A percentile compares a stretch with the other conserved stretches of the same genome.
phyloP scores from a whole-genome alignment of 2,113 vertebrate genomes.

The Lagopus muta region DNA sequence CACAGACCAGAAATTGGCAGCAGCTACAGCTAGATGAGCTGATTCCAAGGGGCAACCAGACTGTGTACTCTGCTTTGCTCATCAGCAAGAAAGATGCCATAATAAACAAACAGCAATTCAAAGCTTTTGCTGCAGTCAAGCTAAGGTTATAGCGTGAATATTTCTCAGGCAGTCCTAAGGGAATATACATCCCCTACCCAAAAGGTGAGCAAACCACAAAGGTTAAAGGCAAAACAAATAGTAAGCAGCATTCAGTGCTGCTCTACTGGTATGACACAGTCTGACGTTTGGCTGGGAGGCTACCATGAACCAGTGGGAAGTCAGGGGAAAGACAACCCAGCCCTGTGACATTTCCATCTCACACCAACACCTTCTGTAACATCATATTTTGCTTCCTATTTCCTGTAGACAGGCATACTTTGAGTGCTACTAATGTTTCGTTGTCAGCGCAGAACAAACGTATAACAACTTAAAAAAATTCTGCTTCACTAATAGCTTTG shows the following conservation, averaged over 20 bases:
- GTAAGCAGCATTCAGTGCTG: accelerated
- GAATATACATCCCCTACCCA: not conserved
- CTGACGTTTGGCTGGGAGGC: not conserved
- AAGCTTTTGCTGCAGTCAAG: not conserved
- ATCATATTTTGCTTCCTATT: not conserved
- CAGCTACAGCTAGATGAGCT: not conserved
- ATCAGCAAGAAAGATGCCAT: not conserved
- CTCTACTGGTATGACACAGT: not conserved
- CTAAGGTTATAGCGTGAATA: not conserved
- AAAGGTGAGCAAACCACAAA: not conserved
- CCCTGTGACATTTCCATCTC: not conserved
- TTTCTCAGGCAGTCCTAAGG: not conserved
- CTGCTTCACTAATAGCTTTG: not conserved
- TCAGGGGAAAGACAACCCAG: not conserved
- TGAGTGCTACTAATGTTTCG: not conserved
- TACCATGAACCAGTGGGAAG: not conserved
- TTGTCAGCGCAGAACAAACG: not conserved
- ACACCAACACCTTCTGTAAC: not conserved
- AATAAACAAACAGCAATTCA: not conserved
- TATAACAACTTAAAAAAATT: not conserved
- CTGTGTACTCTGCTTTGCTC: not conserved
- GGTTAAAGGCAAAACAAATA: not conserved
- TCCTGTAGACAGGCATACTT: not conserved
- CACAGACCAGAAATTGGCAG: not conserved
- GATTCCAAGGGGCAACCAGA: not conserved